phyloP scores from a whole-genome alignment of 2,888 invertebrate genomes.

The Drosophila greeni region DNA sequence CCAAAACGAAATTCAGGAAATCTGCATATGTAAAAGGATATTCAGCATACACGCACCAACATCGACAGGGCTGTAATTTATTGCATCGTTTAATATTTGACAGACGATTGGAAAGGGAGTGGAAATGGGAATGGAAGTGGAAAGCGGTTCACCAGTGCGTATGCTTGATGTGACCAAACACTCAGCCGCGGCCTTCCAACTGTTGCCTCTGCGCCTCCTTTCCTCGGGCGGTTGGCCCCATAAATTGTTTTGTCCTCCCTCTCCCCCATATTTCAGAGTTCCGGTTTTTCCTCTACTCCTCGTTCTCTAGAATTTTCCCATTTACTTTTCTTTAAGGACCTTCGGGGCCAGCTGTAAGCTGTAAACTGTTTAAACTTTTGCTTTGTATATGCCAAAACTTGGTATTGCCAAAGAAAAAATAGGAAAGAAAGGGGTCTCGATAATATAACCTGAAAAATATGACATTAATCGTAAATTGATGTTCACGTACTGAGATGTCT shows the following conservation, averaged over 20 bases:
- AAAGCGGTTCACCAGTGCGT: too few relatives aligned
- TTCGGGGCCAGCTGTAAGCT: slow-evolving; percentile 49
- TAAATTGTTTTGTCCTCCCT: slow-evolving; percentile 21
- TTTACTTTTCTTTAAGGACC: slow-evolving; percentile 14
- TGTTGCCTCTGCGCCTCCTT: slow-evolving; percentile 9
- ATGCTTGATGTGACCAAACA: not conserved
- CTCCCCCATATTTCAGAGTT: not conserved
- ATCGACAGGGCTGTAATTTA: too few relatives aligned
- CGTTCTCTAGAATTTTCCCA: not conserved
- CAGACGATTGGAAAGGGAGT: slow-evolving; percentile 13
- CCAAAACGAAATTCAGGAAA: slow-evolving; percentile 61
- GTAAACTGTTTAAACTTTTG: slow-evolving; percentile 44
- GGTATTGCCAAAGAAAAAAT: not conserved
- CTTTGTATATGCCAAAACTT: slow-evolving; percentile 6
- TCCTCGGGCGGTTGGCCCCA: slow-evolving; percentile 21
- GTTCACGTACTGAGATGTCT: too few relatives aligned
- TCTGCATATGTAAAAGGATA: slow-evolving; percentile 61
- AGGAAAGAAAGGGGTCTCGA: not conserved
- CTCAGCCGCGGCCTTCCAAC: too few relatives aligned
- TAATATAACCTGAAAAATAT: too few relatives aligned
- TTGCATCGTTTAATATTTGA: too few relatives aligned
- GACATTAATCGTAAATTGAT: too few relatives aligned
- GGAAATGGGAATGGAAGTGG: too few relatives aligned
- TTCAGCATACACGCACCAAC: slow-evolving; percentile 41
- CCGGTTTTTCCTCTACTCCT: not conserved